Evolutionary conservation across 2,888 invertebrate species (phyloP), one percentile per base, ranked within the genome.

Genomic region (Drosophila anomelani): DNA sequence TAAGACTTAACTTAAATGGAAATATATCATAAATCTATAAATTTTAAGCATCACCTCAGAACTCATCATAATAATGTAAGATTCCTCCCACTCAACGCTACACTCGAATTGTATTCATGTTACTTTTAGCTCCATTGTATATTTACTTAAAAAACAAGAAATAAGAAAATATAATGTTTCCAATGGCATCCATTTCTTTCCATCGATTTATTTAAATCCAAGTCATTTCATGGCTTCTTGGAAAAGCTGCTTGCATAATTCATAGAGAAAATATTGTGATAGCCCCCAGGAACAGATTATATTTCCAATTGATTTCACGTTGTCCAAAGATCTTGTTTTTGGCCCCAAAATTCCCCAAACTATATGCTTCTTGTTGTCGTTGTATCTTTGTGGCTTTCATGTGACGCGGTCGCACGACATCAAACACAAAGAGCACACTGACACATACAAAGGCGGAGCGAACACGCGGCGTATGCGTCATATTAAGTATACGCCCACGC

Each of bases 401-500:
- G 57, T 60, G 74, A 61, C 53, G 57, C 73, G 60, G 57, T 72
- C 58, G 60, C 43, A 55, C 57, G 59, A 63, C 38, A 51, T 57
- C 41, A 49, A 54, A 55, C 72, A 59, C 46, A 43, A 43, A 53
- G 39, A 38, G 49, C 32, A 13, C 49, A 2, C 15, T 46, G 44
- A 2, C 26, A 63, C 54, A 41, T n/a, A 69, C 41, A 72, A 34
- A 47, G 29, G 26, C 36, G 34, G 10, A 39, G 38, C 38, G 41
- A 64, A 73, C 66, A 81, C 61, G 69, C 58, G 70, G 56, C 82
- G 72, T 73, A 73, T 79, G 57, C 64, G 75, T 62, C 54, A 85
- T 81, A 89, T 85, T 79, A 89, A 84, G 86, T 79, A 85, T 88
- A 85, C 90, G 88, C 90, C 83, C 64, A 74, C 63, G 34, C 72